Evolutionary conservation across 2,888 invertebrate genomes (phyloP).

Genomic region (Mesorhabditis sp.): DNA sequence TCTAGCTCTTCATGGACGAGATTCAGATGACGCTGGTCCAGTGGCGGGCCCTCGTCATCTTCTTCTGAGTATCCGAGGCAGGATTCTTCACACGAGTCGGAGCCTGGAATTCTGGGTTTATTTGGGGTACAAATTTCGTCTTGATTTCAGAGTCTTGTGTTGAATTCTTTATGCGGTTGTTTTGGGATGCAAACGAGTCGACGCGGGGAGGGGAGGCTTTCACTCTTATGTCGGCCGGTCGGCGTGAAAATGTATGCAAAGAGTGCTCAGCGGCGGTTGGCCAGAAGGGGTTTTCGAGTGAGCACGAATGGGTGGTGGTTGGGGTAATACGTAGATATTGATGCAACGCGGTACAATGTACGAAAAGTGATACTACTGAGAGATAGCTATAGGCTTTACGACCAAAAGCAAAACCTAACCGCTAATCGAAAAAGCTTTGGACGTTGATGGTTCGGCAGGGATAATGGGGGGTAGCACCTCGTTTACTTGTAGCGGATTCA

Average conservation of each 20-base stretch:
- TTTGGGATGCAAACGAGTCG: background rate
- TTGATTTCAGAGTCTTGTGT: background rate
- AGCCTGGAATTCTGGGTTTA: slow-evolving; percentile 1
- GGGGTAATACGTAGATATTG: no score
- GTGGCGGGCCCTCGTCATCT: slow-evolving; percentile 39
- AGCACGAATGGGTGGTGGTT: no score
- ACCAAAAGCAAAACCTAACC: background rate
- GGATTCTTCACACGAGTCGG: slow-evolving; percentile 1
- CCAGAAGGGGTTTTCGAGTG: no score
- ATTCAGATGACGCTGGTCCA: slow-evolving; percentile 48
- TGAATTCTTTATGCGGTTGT: background rate
- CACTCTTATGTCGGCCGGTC: background rate
- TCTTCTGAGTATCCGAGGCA: slow-evolving; percentile 12
- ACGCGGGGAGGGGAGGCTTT: background rate
- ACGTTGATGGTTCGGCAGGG: background rate
- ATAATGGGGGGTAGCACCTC: slow-evolving; percentile 2
- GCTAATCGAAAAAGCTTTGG: slow-evolving; percentile 3
- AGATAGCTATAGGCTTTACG: background rate
- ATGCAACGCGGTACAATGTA: no score
- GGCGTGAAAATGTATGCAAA: no score
- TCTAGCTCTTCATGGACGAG: slow-evolving; percentile 60
- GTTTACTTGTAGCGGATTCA: background rate
- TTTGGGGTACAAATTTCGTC: background rate
- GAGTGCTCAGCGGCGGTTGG: no score
- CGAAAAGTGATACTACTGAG: background rate